Evolutionary conservation across 2,113 vertebrate species (phyloP).

Genomic region (Boulengerochromis microlepis): DNA sequence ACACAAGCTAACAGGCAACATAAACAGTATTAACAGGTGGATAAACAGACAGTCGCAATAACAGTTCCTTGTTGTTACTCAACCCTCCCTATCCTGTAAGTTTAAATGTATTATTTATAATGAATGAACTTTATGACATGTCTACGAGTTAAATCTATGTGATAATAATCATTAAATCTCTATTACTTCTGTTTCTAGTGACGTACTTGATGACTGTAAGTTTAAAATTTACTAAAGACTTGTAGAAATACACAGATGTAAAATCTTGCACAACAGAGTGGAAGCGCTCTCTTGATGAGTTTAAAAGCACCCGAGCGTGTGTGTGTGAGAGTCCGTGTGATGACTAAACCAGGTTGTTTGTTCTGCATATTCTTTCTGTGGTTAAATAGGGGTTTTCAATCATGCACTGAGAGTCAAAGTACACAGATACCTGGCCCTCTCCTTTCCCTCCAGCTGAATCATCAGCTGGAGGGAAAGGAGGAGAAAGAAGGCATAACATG

Average conservation of each 20-base stretch:
- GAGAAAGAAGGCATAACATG: not conserved
- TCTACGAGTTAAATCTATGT: not conserved
- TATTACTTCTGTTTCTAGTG: not conserved
- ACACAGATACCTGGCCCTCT: not conserved
- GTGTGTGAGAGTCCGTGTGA: not conserved
- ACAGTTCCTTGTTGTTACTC: not conserved
- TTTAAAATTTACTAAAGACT: not conserved
- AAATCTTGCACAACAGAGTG: not conserved
- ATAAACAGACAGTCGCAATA: not conserved
- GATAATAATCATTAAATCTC: not conserved
- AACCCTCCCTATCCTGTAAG: not conserved
- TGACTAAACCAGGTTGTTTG: constrained; percentile 1
- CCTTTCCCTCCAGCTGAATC: constrained; percentile 36
- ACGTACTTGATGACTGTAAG: not conserved
- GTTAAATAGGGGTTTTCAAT: constrained; percentile 5
- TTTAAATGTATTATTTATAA: not conserved
- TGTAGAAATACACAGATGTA: not conserved
- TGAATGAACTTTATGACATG: not conserved
- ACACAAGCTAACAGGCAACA: not conserved
- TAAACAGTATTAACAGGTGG: not conserved
- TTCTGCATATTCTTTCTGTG: not conserved
- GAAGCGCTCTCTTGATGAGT: not conserved
- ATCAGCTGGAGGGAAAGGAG: constrained; percentile 14
- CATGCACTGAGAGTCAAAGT: constrained; percentile 7
- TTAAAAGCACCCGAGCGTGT: not conserved